phyloP scores from a whole-genome alignment of 2,888 invertebrate genomes.

The Papilio elwesi region DNA sequence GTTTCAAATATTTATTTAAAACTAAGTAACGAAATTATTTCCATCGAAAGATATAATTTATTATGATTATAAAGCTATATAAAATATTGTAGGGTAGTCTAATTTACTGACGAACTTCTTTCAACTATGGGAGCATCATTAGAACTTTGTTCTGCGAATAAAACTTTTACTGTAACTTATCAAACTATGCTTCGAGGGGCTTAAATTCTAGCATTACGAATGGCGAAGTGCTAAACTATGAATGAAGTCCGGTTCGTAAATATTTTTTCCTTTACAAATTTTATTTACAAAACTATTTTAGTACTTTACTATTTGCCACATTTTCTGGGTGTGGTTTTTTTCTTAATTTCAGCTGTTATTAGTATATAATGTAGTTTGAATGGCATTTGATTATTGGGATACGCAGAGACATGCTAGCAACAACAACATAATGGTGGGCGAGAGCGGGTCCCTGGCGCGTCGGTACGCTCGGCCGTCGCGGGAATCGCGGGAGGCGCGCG shows the following conservation, averaged over 20 bases:
- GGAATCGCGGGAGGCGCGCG: conserved; percentile 55
- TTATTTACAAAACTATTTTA: conserved; percentile 26
- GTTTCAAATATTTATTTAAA: background rate
- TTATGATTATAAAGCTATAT: conserved; percentile 20
- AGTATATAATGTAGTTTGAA: conserved; percentile 73
- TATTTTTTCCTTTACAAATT: conserved; percentile 6
- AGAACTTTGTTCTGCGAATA: conserved; percentile 44
- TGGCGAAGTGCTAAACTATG: conserved; percentile 62
- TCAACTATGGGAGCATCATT: conserved; percentile 44
- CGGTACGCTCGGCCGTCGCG: conserved; percentile 74
- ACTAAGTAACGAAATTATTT: background rate
- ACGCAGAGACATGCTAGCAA: conserved; percentile 85
- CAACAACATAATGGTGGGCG: conserved; percentile 83
- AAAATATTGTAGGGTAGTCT: conserved; percentile 51
- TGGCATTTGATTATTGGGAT: conserved; percentile 74
- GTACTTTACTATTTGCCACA: conserved; percentile 34
- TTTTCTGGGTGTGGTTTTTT: conserved; percentile 42
- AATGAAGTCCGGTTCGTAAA: conserved; percentile 32
- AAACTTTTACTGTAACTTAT: conserved; percentile 46
- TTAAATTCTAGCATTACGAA: conserved; percentile 50
- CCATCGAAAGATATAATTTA: background rate
- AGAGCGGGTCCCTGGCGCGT: conserved; percentile 80
- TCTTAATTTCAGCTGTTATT: conserved; percentile 46
- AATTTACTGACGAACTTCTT: conserved; percentile 57
- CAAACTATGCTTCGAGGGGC: conserved; percentile 64